Base-by-base conservation (phyloP, 2,797 vertebrate species). In the Halcyon chelicuti region DNA sequence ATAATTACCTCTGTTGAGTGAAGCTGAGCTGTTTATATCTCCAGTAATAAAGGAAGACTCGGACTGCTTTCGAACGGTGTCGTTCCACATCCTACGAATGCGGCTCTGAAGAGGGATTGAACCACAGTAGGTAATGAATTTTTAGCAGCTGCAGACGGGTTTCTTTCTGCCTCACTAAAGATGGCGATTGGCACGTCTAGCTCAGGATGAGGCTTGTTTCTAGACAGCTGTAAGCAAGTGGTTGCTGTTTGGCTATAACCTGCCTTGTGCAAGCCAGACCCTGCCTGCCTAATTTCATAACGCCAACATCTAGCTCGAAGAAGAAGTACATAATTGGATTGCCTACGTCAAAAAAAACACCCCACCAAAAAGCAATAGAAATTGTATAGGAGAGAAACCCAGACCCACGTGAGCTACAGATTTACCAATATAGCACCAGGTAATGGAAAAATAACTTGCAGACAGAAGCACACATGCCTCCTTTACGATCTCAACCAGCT, bases 1-100 rank as follows among this genome's bases (percentile, higher is more conserved):
- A 97, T 97, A 98, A 97, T 98, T 99, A 99, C 99, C 99, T 99
- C 99, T 99, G 98, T 99, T 99, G 97, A 99, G 99, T 75, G 99
- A 99, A 2, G 99, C 99, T 33, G 99, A 99, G 98, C 99, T 99
- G 98, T 99, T 99, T 98, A 99, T 99, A 98, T 99, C 99, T 65
- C 99, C 99, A 40, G 99, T 99, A 98, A 99, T 99, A 96, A 99
- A 99, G 95, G 99, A 99, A 67, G 99, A 99, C 97, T 99, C 99
- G 0, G 99, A 99, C 98, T 99, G 99, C 95, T 99, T 99, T 97
- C 99, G 98, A 95, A 99, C 99, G 1, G 99, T 99, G 98, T 99
- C 99, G 79, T 99, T 99, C 99, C 99, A 99, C 99, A 99, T 99
- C 95, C 99, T 99, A 91, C 99, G 99, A 96, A 99, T 99, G 80